Evolutionary conservation across 92 coral and sea anemone species (phyloP), one percentile per base, ranked within the genome.

Genomic region (Actinostola sp.): DNA sequence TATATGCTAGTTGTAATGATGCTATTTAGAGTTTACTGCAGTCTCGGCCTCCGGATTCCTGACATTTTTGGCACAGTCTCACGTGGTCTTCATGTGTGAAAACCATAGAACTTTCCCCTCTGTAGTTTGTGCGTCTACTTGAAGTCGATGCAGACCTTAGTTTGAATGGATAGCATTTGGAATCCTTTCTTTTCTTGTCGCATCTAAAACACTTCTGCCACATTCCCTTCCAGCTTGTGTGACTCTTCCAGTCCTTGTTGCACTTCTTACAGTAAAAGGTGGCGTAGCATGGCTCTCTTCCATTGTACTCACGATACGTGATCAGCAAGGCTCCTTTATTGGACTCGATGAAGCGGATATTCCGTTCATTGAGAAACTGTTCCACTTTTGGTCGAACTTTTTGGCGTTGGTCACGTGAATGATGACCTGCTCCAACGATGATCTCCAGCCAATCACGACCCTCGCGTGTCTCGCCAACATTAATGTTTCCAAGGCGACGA

Each of bases 291-390:
- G 83, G 83, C 20, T 77, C 28, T 24, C 4, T 21, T 0, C 69
- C 83, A 29, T 59, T 23, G 46, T 77, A 77, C 60, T 54, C 49
- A n/a, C 42, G n/a, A 41, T 67, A 67, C 15, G 83, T 66, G 20
- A 77, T 52, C n/a, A 77, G 61, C 48, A 77, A 25, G 14, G 76
- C 68, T 55, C 83, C 83, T 43, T 77, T 39, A 65, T 77, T 77
- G n/a, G 56, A 63, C 36, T 51, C 75, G 14, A 34, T 28, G 63
- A 31, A 77, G 3, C 35, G 30, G 4, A 15, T 2, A 2, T n/a
- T 17, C 10, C 42, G 31, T 10, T 67, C 60, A 21, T 38, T 41
- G 19, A 77, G 41, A 29, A 49, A 77, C 12, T 66, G 36, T 50
- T 77, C 55, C 17, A 77, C 75, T 52, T 56, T 67, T 17, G 75